Evolutionary conservation across 2,797 vertebrate species (phyloP), one percentile per base, ranked within the genome.

Genomic region (Pseudochaenichthys georgianus): DNA sequence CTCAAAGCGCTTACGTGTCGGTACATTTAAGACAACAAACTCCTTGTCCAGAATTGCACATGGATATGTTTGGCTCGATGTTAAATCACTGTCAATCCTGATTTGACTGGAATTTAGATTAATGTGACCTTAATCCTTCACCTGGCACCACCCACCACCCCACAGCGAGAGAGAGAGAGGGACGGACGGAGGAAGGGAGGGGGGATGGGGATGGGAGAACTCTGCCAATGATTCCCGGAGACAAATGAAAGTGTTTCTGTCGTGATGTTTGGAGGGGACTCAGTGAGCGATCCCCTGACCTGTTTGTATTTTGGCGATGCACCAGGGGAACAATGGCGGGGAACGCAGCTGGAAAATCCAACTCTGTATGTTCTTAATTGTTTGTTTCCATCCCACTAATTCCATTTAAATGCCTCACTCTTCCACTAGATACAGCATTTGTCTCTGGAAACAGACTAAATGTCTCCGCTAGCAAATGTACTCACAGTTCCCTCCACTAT

Each of bases 101-200:
- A 80, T 88, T 87, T 80, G 79, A 87, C 79, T 82, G 78, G 82
- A 89, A 84, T 91, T 89, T 84, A 77, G 88, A 90, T 87, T 87
- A 85, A 82, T 82, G 73, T 89, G 86, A 90, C 91, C 88, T 89
- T 91, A 91, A 91, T 91, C 89, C 80, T 75, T 85, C 82, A 90
- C 90, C 82, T 90, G 75, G 74, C 70, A 74, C 75, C 73, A 64
- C 67, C 73, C 73, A 72, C 13, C 57, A 65, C 54, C 58, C 52
- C 13, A 5, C 41, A 10, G 47, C 61, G 23, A 28, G 23, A 28
- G 23, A 43, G 34, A 48, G 47, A 64, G 58, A 70, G 45, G 55
- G 34, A 38, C 28, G 28, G 28, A 28, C 28, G 28, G n/a, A 3
- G 19, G 11, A n/a, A 52, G 21, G n/a, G 23, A 43, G 46, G 45